Conservation (phyloP, 2,113 vertebrate genomes). For the Pteronura brasiliensis region DNA sequence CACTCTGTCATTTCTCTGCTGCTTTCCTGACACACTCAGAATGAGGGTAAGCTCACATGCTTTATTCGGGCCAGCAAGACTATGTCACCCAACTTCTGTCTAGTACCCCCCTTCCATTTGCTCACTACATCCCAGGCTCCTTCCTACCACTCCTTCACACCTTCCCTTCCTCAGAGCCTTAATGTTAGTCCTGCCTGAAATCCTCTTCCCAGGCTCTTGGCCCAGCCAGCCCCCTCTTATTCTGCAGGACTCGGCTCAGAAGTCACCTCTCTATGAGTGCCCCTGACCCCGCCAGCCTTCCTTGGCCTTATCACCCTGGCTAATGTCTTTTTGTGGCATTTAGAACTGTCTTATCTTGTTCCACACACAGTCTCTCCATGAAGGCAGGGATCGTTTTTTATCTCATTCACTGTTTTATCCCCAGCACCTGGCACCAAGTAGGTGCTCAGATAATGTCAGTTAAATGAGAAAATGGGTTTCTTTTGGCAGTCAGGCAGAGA, state of each 20-base stretch:
- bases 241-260: neutral
- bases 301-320: neutral
- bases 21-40: neutral
- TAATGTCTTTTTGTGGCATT: neutral
- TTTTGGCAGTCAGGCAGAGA: slow-evolving; percentile 26
- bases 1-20: neutral
- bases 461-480: neutral
- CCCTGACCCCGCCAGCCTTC: neutral
- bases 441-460: neutral
- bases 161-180: neutral
- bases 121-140: neutral
- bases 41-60: neutral
- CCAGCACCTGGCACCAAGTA: neutral
- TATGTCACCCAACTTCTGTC: neutral
- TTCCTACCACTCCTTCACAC: neutral
- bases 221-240: neutral
- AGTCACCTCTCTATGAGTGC: neutral
- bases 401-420: neutral
- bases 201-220: neutral
- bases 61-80: neutral
- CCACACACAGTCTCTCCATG: neutral
- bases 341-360: neutral
- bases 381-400: neutral
- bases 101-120: neutral
- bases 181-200: neutral